Conservation (phyloP, 2,888 invertebrate species). For the Synanthedon tipuliformis region DNA sequence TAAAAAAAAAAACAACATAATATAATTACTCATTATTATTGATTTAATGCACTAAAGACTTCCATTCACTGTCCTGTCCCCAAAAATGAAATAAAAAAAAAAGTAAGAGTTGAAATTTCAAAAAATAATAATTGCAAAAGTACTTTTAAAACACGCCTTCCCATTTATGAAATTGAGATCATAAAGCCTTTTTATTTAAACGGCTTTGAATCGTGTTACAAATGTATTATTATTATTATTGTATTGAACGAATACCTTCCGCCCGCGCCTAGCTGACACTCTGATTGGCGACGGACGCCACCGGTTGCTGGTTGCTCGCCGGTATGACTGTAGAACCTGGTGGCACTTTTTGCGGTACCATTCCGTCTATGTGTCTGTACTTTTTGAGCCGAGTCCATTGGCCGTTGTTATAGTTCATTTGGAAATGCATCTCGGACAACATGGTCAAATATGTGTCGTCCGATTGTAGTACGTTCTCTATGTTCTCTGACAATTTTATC, state of each 20-base stretch:
- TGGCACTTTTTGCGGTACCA: constrained; percentile 56
- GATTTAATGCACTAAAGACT: too few species aligned
- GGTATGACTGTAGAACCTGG: constrained; percentile 55
- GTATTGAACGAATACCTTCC: not conserved
- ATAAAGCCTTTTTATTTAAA: not conserved
- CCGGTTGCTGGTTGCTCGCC: constrained; percentile 50
- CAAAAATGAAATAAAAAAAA: too few species aligned
- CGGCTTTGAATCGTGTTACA: not conserved
- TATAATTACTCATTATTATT: too few species aligned
- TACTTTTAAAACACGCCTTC: not conserved
- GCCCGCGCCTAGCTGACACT: constrained; percentile 37
- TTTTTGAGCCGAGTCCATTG: constrained; percentile 96
- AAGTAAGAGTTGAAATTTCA: too few species aligned
- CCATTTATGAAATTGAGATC: not conserved
- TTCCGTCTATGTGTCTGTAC: constrained; percentile 78
- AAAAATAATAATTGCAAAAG: too few species aligned
- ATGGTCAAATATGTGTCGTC: constrained; percentile 85
- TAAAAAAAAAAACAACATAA: too few species aligned
- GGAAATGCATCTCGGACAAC: constrained; percentile 95
- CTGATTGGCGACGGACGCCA: constrained; percentile 58
- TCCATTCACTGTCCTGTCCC: too few species aligned
- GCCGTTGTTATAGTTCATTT: constrained; percentile 98
- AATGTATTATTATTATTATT: not conserved
- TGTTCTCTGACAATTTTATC: constrained; percentile 93
- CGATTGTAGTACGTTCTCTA: constrained; percentile 86